Evolutionary conservation across 2,113 vertebrate species (phyloP).

Genomic region (Erythrocercus mccallii): DNA sequence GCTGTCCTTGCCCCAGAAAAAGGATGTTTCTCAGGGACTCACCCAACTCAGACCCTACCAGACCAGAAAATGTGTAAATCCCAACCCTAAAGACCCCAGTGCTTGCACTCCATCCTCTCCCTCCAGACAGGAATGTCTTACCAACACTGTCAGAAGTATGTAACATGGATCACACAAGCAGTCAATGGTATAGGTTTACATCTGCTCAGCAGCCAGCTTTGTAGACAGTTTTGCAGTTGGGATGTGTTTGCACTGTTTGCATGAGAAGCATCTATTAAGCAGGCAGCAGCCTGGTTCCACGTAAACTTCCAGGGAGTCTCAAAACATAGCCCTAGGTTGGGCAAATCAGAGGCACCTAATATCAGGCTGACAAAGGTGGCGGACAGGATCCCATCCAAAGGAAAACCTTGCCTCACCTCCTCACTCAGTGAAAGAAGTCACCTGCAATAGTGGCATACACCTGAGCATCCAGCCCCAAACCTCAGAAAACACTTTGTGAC

Average conservation of each 20-base stretch:
- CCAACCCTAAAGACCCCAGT: neutral
- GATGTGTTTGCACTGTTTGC: neutral
- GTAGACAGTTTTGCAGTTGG: neutral
- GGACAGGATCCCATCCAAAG: neutral
- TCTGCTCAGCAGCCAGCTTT: neutral
- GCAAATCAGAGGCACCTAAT: neutral
- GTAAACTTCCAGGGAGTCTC: neutral
- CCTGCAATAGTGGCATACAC: accelerated
- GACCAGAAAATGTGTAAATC: neutral
- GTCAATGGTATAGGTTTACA: neutral
- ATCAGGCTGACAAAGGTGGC: neutral
- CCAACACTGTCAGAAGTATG: neutral
- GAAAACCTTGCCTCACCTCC: neutral
- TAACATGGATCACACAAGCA: neutral
- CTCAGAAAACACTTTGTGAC: slow-evolving; percentile 20
- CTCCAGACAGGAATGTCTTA: neutral
- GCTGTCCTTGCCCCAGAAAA: neutral
- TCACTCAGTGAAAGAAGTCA: neutral
- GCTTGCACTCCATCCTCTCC: neutral
- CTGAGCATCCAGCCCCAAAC: neutral
- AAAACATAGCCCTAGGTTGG: neutral
- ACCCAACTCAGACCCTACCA: neutral
- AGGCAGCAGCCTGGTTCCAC: neutral
- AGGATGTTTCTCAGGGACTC: neutral
- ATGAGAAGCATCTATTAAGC: neutral